phyloP scores from a whole-genome alignment of 64 coral and sea anemone genomes.

The Montipora efflorescens region DNA sequence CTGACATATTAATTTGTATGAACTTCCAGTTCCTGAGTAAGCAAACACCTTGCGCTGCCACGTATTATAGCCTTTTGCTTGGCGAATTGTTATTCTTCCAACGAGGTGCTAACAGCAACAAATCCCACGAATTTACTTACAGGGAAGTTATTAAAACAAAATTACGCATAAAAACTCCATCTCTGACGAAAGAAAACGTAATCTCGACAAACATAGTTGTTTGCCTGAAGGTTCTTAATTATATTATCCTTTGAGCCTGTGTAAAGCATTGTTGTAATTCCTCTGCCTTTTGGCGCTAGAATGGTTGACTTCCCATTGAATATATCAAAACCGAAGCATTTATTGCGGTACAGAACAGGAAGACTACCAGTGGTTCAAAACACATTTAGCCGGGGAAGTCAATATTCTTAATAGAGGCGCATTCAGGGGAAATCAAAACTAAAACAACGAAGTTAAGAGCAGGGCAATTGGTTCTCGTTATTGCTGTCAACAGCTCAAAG shows the following conservation, averaged over 20 bases:
- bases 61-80: not conserved
- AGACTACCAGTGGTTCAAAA: not conserved
- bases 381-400: not conserved
- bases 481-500: not conserved
- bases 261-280: constrained; percentile 35
- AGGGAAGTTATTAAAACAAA: constrained; percentile 9
- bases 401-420: constrained; percentile 44
- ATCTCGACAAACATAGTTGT: constrained; percentile 14
- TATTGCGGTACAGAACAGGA: not conserved
- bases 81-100: constrained; percentile 3
- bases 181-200: not conserved
- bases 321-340: constrained; percentile 8
- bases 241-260: constrained; percentile 43
- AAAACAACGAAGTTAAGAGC: constrained; percentile 24
- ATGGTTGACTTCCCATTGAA: constrained; percentile 25
- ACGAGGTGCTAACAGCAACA: constrained; percentile 16
- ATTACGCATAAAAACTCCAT: not conserved
- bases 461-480: constrained; percentile 18
- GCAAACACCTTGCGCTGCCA: too few relatives aligned
- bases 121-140: constrained; percentile 7
- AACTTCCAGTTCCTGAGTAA: too few relatives aligned
- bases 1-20: not conserved
- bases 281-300: constrained; percentile 21
- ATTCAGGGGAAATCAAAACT: constrained; percentile 2
- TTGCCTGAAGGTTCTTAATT: constrained; percentile 50